phyloP scores from a whole-genome alignment of 2,113 vertebrate genomes.

The Alligator mississippiensis region DNA sequence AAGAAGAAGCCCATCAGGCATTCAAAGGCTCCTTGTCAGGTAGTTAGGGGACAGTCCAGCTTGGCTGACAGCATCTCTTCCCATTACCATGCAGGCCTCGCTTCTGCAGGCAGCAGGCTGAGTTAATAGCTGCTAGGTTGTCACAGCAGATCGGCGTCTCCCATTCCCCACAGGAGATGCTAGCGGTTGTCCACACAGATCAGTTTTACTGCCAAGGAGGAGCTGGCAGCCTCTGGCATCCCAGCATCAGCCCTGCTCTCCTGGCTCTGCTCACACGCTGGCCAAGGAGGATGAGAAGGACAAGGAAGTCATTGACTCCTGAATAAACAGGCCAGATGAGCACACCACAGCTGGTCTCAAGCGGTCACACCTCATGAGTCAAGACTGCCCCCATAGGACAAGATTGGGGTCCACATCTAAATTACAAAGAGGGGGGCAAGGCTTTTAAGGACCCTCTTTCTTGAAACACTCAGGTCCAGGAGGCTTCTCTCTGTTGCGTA shows the following conservation, averaged over 20 bases:
- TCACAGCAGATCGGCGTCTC: not conserved
- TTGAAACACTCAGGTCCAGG: rapidly evolving
- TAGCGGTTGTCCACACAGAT: not conserved
- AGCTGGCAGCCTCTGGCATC: not conserved
- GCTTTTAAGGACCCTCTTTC: not conserved
- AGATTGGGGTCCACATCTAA: too few relatives aligned
- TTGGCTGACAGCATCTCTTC: not conserved
- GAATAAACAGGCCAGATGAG: not conserved
- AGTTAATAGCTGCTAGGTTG: not conserved
- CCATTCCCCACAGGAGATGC: not conserved
- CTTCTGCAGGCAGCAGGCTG: not conserved
- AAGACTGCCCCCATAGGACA: not conserved
- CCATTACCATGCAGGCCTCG: not conserved
- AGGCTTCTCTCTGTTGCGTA: not conserved
- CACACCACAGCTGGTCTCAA: not conserved
- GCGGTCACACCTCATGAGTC: not conserved
- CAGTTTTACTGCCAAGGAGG: not conserved
- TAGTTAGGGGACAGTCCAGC: not conserved
- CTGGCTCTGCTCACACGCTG: not conserved
- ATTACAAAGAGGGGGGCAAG: too few relatives aligned
- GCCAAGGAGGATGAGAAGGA: not conserved
- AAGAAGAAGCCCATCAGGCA: rapidly evolving
- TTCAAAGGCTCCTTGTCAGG: not conserved
- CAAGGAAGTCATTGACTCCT: rapidly evolving
- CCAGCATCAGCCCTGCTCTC: not conserved